phyloP scores from a whole-genome alignment of 2,888 invertebrate species.

The Sepioteuthis lessoniana region DNA sequence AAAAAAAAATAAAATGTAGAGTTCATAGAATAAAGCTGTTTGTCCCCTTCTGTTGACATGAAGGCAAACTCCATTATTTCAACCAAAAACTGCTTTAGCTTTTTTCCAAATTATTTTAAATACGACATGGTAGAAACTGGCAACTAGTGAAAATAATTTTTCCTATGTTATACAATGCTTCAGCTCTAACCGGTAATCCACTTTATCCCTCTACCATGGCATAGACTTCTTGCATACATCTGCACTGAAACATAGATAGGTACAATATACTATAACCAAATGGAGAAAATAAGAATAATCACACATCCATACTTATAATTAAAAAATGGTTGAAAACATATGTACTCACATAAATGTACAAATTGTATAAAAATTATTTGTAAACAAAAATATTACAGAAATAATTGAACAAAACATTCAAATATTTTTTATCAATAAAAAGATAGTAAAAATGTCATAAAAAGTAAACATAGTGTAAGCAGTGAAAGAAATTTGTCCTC shows the following conservation, averaged over 20 bases:
- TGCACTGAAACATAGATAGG: constrained; percentile 14
- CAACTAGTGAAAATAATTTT: neutral
- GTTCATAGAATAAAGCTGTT: neutral
- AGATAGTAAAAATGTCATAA: too few relatives aligned
- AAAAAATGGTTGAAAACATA: neutral
- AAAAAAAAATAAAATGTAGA: neutral
- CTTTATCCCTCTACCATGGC: constrained; percentile 33
- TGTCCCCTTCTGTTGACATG: neutral
- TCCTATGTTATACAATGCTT: neutral
- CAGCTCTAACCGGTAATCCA: neutral
- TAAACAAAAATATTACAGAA: neutral
- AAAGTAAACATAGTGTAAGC: too few relatives aligned
- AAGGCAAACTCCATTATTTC: neutral
- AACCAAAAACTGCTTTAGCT: neutral
- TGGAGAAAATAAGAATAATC: neutral
- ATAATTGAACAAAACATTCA: too few relatives aligned
- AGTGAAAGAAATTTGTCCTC: too few relatives aligned
- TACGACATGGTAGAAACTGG: neutral
- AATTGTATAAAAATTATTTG: neutral
- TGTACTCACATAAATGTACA: neutral
- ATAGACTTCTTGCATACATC: constrained; percentile 1
- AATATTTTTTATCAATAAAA: too few relatives aligned
- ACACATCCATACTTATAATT: neutral
- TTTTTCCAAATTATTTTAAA: neutral
- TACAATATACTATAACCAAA: constrained; percentile 33